Evolutionary conservation across 2,797 vertebrate genomes (phyloP).

Genomic region (Myotis vivesi): DNA sequence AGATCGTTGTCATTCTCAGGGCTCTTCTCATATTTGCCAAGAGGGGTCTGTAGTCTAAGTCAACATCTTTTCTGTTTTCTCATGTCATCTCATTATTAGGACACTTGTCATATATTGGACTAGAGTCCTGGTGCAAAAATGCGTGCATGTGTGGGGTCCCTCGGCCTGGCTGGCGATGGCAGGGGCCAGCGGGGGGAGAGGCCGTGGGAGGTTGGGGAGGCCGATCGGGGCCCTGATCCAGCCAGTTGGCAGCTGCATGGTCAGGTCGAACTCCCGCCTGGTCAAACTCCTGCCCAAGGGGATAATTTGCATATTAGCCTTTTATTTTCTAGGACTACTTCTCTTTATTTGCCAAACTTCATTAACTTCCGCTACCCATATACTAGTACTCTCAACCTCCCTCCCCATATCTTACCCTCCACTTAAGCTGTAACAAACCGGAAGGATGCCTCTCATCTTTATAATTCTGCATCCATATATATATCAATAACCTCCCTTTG

Average conservation of each 20-base stretch:
- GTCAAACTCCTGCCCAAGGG: too few relatives aligned
- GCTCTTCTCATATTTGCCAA: background rate
- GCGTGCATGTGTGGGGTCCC: too few relatives aligned
- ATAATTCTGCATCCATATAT: background rate
- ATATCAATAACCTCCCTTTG: background rate
- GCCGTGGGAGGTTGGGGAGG: too few relatives aligned
- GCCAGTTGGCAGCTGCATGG: too few relatives aligned
- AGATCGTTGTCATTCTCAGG: background rate
- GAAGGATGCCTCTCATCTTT: background rate
- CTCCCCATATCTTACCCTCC: background rate
- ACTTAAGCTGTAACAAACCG: background rate
- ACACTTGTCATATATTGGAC: background rate
- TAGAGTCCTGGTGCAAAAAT: too few relatives aligned
- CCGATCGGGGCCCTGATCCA: too few relatives aligned
- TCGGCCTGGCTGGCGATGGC: too few relatives aligned
- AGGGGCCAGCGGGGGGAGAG: too few relatives aligned
- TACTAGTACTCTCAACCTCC: background rate
- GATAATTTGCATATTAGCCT: too few relatives aligned
- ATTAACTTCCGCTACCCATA: background rate
- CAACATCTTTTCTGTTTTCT: background rate
- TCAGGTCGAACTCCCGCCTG: too few relatives aligned
- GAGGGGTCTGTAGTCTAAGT: background rate
- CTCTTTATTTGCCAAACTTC: background rate
- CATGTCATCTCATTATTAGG: background rate
- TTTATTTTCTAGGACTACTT: background rate